Conservation (phyloP, 1,140 invertebrate species). For the Lasioglossum albipes region DNA sequence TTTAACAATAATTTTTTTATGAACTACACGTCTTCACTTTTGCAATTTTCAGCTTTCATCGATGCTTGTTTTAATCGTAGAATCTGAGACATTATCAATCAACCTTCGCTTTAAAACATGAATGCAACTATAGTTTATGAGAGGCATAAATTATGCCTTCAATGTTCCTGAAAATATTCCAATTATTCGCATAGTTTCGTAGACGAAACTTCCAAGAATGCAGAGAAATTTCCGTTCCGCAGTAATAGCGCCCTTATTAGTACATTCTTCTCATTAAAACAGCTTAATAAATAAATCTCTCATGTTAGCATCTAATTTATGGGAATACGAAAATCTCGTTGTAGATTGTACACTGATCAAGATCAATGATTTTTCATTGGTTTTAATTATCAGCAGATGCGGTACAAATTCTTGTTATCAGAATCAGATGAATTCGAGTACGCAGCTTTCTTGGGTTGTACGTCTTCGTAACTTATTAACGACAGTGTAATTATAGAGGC, state of each 20-base stretch:
- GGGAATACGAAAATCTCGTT: background rate
- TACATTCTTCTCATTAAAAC: background rate
- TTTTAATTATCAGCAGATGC: background rate
- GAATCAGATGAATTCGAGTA: background rate
- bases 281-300: background rate
- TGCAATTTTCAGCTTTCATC: no score
- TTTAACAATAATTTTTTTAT: no score
- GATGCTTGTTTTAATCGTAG: no score
- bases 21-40: no score
- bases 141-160: no score
- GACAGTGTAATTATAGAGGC: constrained; percentile 19
- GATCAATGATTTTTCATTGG: background rate
- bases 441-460: background rate
- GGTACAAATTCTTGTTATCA: background rate
- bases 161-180: no score
- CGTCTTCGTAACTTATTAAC: constrained; percentile 18
- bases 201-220: background rate
- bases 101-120: no score
- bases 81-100: no score
- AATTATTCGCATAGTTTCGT: background rate
- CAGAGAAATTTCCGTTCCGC: background rate
- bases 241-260: background rate
- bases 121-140: no score
- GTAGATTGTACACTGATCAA: background rate
- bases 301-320: no score